phyloP scores from a whole-genome alignment of 2,113 vertebrate species.

The Rattus rattus region DNA sequence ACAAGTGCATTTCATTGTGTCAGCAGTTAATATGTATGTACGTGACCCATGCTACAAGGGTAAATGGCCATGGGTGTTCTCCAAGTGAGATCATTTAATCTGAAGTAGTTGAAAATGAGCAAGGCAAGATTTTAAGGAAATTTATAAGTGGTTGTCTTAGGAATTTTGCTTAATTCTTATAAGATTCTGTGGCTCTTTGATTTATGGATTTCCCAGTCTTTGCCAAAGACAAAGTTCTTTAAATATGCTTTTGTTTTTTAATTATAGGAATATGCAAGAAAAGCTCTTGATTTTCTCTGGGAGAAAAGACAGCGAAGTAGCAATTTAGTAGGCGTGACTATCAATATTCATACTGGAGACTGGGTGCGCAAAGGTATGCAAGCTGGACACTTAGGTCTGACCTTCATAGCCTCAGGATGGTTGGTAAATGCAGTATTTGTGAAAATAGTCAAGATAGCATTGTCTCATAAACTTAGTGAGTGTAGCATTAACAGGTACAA shows the following conservation, averaged over 20 bases:
- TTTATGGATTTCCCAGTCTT: slow-evolving; percentile 40
- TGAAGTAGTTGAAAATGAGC: slow-evolving; percentile 32
- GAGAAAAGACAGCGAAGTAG: slow-evolving; percentile 99
- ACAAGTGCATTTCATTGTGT: slow-evolving; percentile 37
- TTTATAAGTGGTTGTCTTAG: slow-evolving; percentile 36
- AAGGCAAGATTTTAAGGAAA: slow-evolving; percentile 38
- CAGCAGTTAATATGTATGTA: background rate
- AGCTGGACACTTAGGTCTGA: too few relatives aligned
- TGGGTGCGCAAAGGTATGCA: slow-evolving; percentile 93
- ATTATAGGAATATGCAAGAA: slow-evolving; percentile 94
- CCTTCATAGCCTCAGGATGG: background rate
- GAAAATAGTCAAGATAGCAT: slow-evolving; percentile 6
- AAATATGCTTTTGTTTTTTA: slow-evolving; percentile 36
- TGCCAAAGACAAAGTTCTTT: slow-evolving; percentile 31
- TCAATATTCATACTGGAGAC: slow-evolving; percentile 99
- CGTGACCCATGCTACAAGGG: background rate
- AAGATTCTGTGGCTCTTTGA: background rate
- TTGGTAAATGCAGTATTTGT: slow-evolving; percentile 31
- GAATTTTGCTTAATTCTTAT: slow-evolving; percentile 55
- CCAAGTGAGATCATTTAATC: background rate
- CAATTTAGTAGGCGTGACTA: slow-evolving; percentile 98
- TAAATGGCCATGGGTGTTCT: background rate
- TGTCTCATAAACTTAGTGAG: background rate
- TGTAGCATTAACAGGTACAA: background rate
- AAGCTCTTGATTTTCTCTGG: slow-evolving; percentile 98